Base-by-base conservation (phyloP, 2,113 vertebrate species). In the Hipposideros armiger region DNA sequence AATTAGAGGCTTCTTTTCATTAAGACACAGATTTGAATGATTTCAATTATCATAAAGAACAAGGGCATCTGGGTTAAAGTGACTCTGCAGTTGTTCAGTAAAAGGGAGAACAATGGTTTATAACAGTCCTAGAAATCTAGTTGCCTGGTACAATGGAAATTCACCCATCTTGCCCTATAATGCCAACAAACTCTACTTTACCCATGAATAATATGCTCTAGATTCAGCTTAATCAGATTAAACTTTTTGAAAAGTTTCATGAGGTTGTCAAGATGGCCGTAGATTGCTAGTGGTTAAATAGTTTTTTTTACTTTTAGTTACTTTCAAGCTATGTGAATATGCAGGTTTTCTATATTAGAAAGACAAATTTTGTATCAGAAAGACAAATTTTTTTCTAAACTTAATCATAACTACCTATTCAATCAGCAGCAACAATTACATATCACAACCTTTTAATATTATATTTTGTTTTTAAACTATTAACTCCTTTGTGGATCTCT, bases 1-100 rank as follows among this genome's bases (percentile, higher is more conserved):
- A 95, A 95, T 89, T 54, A 91, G 86, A 89, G 85, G 24, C 73
- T 97, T 89, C 70, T 83, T 98, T 94, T 95, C 78, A 87, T 85
- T 96, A 94, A 58, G 54, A 94, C 60, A 7, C 47, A 88, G 50
- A n/a, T 95, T 95, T 97, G 88, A 80, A 78, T 82, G n/a, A 82
- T 84, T 91, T 92, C 67, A 83, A 2, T 97, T 88, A 80, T 32
- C 24, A 60, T 52, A 60, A 60, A 87, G 52, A 40, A 64, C 58
- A 96, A 96, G 40, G 67, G 13, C 13, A 72, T 88, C 92, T 82
- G 56, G 64, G 14, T 91, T 92, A 58, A 85, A 90, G 91, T 92
- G 47, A 62, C 36, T 76, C 36, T 76, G 30, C 11, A 72, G 19
- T 22, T 95, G 93, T 92, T 52, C 72, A 95, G 40, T 60, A 70